Evolutionary conservation across 1,140 invertebrate genomes (phyloP).

Genomic region (Gyrodactylus salaris): DNA sequence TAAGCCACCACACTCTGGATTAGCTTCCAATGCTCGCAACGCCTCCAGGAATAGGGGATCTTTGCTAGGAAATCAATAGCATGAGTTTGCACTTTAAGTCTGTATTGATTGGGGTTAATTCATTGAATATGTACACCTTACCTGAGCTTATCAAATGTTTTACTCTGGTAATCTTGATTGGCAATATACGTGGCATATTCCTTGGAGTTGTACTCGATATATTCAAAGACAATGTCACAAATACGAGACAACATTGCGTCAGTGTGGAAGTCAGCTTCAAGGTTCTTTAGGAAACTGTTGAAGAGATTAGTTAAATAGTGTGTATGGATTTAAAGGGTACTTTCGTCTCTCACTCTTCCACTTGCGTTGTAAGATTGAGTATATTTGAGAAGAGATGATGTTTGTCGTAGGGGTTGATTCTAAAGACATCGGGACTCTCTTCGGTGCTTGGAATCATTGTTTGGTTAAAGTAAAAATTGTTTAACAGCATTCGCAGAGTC

Average conservation of each 20-base stretch:
- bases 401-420: neutral
- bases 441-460: neutral
- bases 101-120: neutral
- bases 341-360: neutral
- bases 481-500: neutral
- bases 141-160: neutral
- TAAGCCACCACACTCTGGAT: neutral
- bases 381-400: neutral
- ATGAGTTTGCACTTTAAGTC: neutral
- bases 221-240: neutral
- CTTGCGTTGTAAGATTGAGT: neutral
- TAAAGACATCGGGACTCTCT: neutral
- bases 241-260: neutral
- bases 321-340: no score
- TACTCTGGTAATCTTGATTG: neutral
- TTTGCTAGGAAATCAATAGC: neutral
- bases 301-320: no score
- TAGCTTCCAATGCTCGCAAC: neutral
- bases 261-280: neutral
- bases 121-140: neutral
- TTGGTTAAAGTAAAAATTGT: neutral
- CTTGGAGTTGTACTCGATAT: neutral
- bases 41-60: neutral
- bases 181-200: neutral
- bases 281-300: neutral